These are phyloP conservation scores for Tapera naevia DNA, from an alignment of 2,797 vertebrate genomes.

Conservation along the genomic window DNA sequence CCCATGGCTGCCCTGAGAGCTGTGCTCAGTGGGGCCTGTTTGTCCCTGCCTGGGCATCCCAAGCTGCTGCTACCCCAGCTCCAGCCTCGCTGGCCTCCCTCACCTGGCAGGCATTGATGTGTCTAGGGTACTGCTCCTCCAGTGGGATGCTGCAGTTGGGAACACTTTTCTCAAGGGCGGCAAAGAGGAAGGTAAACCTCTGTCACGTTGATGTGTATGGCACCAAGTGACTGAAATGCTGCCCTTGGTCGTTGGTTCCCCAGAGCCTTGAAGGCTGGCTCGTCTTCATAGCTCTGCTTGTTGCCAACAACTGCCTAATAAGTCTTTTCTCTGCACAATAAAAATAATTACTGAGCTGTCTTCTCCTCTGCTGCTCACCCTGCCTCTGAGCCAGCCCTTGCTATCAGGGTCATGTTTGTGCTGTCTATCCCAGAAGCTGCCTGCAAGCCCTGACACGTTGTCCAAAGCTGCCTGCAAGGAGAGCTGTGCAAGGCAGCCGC, in stretches of 20 bases:
- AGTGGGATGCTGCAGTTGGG: neutral
- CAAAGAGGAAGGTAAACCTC: neutral
- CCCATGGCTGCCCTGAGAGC: fast-evolving
- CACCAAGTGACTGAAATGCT: neutral
- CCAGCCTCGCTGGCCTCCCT: fast-evolving
- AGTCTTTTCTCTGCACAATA: neutral
- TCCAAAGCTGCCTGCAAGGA: fast-evolving
- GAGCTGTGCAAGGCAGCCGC: neutral
- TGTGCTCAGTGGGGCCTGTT: fast-evolving
- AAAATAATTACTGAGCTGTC: neutral
- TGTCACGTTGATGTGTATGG: fast-evolving
- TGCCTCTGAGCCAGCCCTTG: neutral
- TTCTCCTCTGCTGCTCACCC: neutral
- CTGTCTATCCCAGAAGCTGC: fast-evolving
- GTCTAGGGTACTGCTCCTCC: fast-evolving
- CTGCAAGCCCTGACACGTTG: neutral
- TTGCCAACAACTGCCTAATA: neutral
- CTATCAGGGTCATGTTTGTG: neutral
- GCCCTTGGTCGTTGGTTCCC: neutral
- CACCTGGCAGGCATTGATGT: fast-evolving
- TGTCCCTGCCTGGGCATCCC: neutral
- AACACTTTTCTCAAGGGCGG: fast-evolving
- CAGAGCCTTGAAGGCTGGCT: neutral
- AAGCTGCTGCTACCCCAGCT: neutral
- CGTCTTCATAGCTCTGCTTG: neutral